Conservation (phyloP, 2,113 vertebrate genomes). For the Brachyhypopomus gauderio region DNA sequence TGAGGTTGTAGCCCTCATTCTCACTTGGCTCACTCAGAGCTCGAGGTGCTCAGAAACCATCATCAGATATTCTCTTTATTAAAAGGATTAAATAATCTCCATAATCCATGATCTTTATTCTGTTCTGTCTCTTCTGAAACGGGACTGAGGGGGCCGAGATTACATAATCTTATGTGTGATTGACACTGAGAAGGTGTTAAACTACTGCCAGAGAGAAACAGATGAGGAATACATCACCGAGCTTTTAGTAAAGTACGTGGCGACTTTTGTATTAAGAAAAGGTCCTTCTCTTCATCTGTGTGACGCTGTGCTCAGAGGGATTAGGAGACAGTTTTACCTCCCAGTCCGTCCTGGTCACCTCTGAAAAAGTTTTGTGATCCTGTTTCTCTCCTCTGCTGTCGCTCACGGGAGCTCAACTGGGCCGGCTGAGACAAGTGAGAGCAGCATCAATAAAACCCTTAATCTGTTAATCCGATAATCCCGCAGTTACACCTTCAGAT, state of each 20-base stretch:
- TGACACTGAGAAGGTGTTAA: constrained; percentile 6
- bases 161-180: background rate
- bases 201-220: background rate
- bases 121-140: background rate
- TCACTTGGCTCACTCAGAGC: background rate
- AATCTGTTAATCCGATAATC: too few species aligned
- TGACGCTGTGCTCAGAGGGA: background rate
- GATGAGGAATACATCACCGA: background rate
- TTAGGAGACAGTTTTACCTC: background rate
- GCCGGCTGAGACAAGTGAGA: too few species aligned
- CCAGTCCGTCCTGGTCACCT: too few species aligned
- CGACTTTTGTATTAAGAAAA: background rate
- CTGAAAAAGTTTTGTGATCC: too few species aligned
- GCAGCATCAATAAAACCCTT: too few species aligned
- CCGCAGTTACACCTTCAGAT: too few species aligned
- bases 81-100: constrained; percentile 14
- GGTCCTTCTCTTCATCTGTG: background rate
- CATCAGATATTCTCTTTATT: background rate
- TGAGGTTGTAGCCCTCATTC: background rate
- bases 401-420: background rate
- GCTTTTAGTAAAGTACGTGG: background rate
- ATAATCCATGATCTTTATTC: constrained; percentile 26
- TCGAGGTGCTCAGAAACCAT: background rate
- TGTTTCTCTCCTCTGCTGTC: background rate
- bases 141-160: background rate